phyloP scores from a whole-genome alignment of 2,888 invertebrate genomes.

The Drosophila koepferae region DNA sequence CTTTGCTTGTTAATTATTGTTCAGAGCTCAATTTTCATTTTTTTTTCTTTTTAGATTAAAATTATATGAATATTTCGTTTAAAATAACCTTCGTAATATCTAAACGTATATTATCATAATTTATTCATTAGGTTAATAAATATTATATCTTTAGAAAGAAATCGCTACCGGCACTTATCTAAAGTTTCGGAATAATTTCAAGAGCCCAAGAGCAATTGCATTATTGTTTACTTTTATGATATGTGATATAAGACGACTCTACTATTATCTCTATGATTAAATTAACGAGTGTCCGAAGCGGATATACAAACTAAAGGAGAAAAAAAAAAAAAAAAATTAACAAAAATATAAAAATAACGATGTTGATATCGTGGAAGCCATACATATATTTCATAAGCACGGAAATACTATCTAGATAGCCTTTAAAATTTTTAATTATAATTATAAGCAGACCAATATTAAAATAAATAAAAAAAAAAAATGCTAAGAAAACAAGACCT shows the following conservation, averaged over 20 bases:
- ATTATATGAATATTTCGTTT: neutral
- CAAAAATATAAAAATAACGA: conserved; percentile 8
- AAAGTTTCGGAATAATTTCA: conserved; percentile 1
- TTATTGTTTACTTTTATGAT: conserved; percentile 40
- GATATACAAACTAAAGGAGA: conserved; percentile 42
- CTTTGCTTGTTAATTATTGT: too few species aligned
- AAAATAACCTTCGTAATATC: neutral
- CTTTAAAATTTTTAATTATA: conserved; percentile 45
- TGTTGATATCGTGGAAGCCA: conserved; percentile 11
- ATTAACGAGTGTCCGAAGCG: conserved; percentile 60
- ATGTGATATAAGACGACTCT: conserved; percentile 42
- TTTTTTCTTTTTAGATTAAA: neutral
- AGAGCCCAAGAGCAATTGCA: conserved; percentile 14
- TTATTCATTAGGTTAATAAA: neutral
- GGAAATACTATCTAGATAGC: conserved; percentile 37
- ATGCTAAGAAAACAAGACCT: conserved; percentile 18
- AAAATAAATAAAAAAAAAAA: conserved; percentile 10
- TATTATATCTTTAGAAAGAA: neutral
- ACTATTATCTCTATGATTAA: conserved; percentile 53
- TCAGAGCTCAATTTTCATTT: too few species aligned
- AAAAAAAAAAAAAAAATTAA: conserved; percentile 10
- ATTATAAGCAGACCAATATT: conserved; percentile 18
- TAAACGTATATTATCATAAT: neutral
- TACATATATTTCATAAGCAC: conserved; percentile 12
- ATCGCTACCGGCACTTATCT: conserved; percentile 12